Base-by-base conservation (phyloP, 2,797 vertebrate genomes). In the Cryptoblepharus egeriae region DNA sequence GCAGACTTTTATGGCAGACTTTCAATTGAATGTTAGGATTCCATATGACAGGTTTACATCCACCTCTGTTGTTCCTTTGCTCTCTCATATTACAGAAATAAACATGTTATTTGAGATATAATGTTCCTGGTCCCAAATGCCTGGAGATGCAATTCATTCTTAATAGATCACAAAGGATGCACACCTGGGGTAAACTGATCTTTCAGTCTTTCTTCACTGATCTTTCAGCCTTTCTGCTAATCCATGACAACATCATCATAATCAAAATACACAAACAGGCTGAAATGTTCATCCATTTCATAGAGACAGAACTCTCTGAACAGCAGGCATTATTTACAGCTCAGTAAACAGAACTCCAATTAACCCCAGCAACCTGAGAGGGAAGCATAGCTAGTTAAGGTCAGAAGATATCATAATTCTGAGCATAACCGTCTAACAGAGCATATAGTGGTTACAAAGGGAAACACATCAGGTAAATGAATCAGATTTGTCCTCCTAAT, bases 261-360 rank as follows among this genome's bases (percentile, higher is more conserved):
- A 86, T 39, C n/a, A 58, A 65, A 64, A 63, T 49, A n/a, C 1
- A 78, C 37, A 73, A 79, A 22, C 81, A 57, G 81, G 11, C 61
- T 75, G 76, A 84, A 87, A 69, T 79, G 11, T 32, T 80, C 4
- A 52, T 68, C 70, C 35, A 24, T 80, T 87, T 81, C 64, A 70
- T 58, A 60, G n/a, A 75, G 77, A 82, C 52, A 77, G 35, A 75
- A 64, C 35, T 52, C 6, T 85, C 63, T 81, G 32, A 49, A 72
- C 37, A 37, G 5, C 72, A 79, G 37, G 28, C 69, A 61, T 89
- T 80, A 82, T 77, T 88, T 80, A 85, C 77, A 86, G 58, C 52
- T 85, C 85, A 81, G 61, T 60, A 88, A 28, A 32, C 57, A 86
- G 55, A 65, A 57, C 69, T 60, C 49, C 67, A 83, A 57, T 84